These are phyloP conservation scores for Globodera ellingtonae DNA, from an alignment of 1,140 invertebrate genomes.

Conservation along the genomic window DNA sequence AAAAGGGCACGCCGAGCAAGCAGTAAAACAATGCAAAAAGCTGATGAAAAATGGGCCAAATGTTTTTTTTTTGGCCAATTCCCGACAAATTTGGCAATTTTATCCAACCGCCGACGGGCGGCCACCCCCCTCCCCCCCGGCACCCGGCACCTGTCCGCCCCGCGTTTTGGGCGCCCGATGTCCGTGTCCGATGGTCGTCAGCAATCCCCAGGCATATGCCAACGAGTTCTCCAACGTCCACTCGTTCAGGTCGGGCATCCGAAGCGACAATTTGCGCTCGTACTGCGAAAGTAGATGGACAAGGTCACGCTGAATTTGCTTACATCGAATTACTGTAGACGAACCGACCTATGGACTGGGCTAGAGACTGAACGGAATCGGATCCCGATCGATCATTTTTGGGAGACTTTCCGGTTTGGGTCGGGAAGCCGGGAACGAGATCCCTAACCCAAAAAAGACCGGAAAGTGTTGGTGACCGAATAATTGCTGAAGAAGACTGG, in stretches of 20 bases:
- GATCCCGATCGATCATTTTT: too few species aligned
- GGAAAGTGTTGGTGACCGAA: background rate
- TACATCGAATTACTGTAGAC: too few species aligned
- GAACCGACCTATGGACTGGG: too few species aligned
- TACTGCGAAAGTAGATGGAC: constrained; percentile 32
- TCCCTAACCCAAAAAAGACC: background rate
- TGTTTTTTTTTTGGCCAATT: background rate
- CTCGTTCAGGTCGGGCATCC: constrained; percentile 38
- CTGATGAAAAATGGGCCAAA: constrained; percentile 7
- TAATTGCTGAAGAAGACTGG: too few species aligned
- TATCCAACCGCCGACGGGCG: too few species aligned
- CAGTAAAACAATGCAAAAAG: constrained; percentile 42
- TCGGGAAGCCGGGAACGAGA: background rate
- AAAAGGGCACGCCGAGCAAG: constrained; percentile 45
- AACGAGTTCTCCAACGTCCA: constrained; percentile 47
- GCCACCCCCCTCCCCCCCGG: background rate
- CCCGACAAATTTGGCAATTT: too few species aligned
- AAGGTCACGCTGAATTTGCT: constrained; percentile 30
- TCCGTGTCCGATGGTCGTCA: constrained; percentile 47
- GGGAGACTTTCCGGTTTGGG: too few species aligned
- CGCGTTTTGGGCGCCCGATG: constrained; percentile 39
- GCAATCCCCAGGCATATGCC: constrained; percentile 44
- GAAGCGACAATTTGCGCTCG: constrained; percentile 36
- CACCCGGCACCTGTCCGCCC: constrained; percentile 35
- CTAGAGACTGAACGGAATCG: too few species aligned